A percentile compares a stretch with the other conserved stretches of the same genome.
Conservation (phyloP, 2,888 invertebrate species). For the Furcula furcula region DNA sequence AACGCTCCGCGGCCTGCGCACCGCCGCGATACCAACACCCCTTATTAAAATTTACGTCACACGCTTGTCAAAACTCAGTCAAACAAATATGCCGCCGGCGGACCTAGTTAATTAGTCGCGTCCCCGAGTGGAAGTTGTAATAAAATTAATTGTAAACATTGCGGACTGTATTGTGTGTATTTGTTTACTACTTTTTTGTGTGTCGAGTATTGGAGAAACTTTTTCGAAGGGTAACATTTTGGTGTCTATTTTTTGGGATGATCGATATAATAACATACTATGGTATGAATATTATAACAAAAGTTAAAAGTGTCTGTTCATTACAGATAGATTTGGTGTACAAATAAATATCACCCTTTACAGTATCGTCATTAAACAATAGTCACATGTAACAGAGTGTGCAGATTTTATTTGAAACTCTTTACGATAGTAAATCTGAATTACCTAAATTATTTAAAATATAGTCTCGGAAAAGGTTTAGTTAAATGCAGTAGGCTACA, state of each 20-base stretch:
- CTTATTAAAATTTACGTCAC: constrained; percentile 61
- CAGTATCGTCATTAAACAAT: constrained; percentile 5
- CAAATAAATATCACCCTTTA: constrained; percentile 8
- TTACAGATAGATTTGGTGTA: constrained; percentile 6
- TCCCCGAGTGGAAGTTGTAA: constrained; percentile 34
- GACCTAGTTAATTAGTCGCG: constrained; percentile 42
- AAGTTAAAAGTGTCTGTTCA: background rate
- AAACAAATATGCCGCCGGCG: constrained; percentile 44
- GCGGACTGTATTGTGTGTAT: constrained; percentile 44
- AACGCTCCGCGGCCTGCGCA: constrained; percentile 42
- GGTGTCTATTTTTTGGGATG: constrained; percentile 20
- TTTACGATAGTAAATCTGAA: no score
- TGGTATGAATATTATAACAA: background rate
- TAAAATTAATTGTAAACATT: constrained; percentile 28
- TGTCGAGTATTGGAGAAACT: constrained; percentile 37
- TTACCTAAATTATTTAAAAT: no score
- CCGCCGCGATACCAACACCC: constrained; percentile 27
- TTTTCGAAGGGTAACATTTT: constrained; percentile 38
- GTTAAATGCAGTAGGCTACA: no score
- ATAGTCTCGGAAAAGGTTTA: no score
- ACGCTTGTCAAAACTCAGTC: constrained; percentile 56
- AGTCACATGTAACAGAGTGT: constrained; percentile 1
- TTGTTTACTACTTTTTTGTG: constrained; percentile 41
- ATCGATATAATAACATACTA: no score
- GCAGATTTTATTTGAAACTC: background rate